phyloP scores from a whole-genome alignment of 2,113 vertebrate species.

The Hypomesus transpacificus region DNA sequence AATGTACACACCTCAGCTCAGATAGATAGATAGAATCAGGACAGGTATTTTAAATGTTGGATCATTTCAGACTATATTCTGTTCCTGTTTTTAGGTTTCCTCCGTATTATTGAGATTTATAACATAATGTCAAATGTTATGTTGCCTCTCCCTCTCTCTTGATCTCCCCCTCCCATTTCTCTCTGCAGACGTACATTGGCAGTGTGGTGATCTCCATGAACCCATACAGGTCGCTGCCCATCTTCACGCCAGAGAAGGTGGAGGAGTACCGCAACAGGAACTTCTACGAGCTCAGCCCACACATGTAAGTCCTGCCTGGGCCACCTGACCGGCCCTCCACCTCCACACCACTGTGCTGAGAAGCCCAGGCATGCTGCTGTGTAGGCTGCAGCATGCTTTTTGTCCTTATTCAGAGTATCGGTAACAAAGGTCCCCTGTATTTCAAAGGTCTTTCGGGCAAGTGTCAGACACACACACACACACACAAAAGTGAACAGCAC shows the following conservation, averaged over 20 bases:
- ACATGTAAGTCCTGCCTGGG: conserved; percentile 84
- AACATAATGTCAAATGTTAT: too few relatives aligned
- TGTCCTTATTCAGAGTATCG: background rate
- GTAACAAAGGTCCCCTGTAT: conserved; percentile 22
- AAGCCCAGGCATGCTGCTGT: background rate
- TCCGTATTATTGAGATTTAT: too few relatives aligned
- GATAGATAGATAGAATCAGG: background rate
- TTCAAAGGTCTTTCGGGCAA: background rate
- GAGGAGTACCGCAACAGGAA: conserved; percentile 99
- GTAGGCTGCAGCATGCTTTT: background rate
- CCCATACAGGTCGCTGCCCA: conserved; percentile 88
- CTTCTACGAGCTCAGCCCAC: conserved; percentile 97
- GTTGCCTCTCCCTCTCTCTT: background rate
- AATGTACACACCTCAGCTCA: conserved; percentile 16
- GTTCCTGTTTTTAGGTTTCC: too few relatives aligned
- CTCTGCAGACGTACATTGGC: conserved; percentile 91
- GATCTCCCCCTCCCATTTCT: conserved; percentile 7
- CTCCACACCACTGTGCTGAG: conserved; percentile 1
- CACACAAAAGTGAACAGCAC: conserved; percentile 1
- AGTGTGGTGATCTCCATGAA: conserved; percentile 98
- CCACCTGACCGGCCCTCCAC: background rate
- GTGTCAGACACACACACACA: conserved; percentile 12
- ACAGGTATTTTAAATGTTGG: background rate
- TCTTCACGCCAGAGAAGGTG: conserved; percentile 95
- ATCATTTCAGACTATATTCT: background rate